A percentile compares a stretch with the other conserved stretches of the same genome.
These are phyloP conservation scores for Metopia argyrocephala DNA, from an alignment of 2,888 invertebrate species.

Conservation along the genomic window DNA sequence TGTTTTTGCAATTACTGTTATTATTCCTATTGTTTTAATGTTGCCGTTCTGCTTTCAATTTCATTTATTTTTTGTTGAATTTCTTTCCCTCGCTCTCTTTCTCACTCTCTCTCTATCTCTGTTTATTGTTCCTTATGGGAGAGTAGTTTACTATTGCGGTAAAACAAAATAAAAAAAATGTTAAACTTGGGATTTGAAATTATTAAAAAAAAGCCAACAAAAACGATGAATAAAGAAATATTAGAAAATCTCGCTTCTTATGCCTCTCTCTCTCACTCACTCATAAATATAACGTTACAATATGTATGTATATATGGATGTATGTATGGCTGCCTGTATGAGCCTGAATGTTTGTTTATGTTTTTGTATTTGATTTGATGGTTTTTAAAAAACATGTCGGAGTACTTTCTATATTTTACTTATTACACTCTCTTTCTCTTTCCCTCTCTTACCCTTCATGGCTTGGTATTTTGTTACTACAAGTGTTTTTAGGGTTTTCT, in stretches of 20 bases:
- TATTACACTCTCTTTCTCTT: slow-evolving; percentile 11
- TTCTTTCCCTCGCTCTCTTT: neutral
- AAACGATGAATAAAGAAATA: slow-evolving; percentile 32
- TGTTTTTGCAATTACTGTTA: slow-evolving; percentile 55
- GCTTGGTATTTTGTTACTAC: slow-evolving; percentile 40
- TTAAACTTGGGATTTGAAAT: slow-evolving; percentile 64
- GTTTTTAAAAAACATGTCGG: slow-evolving; percentile 36
- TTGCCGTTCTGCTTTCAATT: slow-evolving; percentile 60
- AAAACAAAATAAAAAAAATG: slow-evolving; percentile 41
- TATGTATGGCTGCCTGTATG: neutral
- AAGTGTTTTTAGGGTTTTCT: slow-evolving; percentile 21
- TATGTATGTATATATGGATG: neutral
- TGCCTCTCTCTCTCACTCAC: neutral
- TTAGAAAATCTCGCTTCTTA: slow-evolving; percentile 42
- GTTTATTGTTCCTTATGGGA: slow-evolving; percentile 6
- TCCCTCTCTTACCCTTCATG: too few relatives aligned
- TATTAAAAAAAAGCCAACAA: slow-evolving; percentile 43
- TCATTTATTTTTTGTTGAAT: slow-evolving; percentile 52
- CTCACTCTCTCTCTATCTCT: neutral
- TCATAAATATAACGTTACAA: neutral
- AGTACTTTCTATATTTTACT: slow-evolving; percentile 50
- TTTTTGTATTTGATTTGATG: slow-evolving; percentile 18
- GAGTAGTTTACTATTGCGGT: slow-evolving; percentile 54
- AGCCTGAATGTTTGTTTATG: slow-evolving; percentile 8
- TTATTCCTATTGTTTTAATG: slow-evolving; percentile 9